Conservation (phyloP, 2,888 invertebrate species). For the Rosalia funebris region DNA sequence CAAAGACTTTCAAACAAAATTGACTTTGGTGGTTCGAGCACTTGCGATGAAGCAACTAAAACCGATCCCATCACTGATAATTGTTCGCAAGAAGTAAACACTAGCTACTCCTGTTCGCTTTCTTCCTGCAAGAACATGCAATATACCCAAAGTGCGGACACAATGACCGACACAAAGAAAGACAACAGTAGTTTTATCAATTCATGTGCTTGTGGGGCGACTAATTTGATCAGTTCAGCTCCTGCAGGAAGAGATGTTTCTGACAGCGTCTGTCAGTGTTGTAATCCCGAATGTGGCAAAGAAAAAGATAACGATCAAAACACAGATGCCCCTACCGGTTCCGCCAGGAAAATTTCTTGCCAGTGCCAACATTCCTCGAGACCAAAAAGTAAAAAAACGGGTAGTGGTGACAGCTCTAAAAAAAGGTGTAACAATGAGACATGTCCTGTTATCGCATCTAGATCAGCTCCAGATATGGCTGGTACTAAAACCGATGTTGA, state of each 20-base stretch:
- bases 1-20: background rate
- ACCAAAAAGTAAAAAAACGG: background rate
- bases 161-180: background rate
- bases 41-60: background rate
- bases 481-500: too few species aligned
- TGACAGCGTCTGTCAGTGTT: background rate
- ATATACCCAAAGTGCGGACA: background rate
- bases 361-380: background rate
- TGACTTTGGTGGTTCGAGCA: background rate
- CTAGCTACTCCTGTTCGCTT: slow-evolving; percentile 12
- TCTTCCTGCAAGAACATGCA: slow-evolving; percentile 1
- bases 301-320: background rate
- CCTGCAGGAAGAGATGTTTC: background rate
- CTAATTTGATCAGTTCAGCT: background rate
- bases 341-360: background rate
- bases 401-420: background rate
- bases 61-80: slow-evolving; percentile 1
- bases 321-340: background rate
- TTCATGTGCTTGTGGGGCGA: too few species aligned
- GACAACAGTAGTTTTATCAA: too few species aligned
- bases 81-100: slow-evolving; percentile 25
- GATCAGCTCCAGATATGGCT: background rate
- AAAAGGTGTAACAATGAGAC: background rate
- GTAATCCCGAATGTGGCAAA: background rate
- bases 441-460: background rate